Conservation (phyloP, 2,888 invertebrate genomes). For the Aspidiotus rigidus region DNA sequence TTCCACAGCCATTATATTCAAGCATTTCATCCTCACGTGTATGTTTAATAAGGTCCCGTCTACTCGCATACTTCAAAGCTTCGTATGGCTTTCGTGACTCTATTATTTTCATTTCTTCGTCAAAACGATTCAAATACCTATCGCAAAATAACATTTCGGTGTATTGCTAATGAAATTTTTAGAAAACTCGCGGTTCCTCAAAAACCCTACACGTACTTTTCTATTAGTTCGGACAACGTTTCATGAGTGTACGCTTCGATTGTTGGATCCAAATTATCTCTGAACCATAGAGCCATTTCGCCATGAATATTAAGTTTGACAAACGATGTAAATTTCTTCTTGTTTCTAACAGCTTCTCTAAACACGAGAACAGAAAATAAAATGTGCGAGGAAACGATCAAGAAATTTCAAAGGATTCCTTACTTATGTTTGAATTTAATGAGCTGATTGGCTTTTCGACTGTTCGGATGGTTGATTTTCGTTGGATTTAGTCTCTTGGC, state of each 20-base stretch:
- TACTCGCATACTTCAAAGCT: slow-evolving; percentile 53
- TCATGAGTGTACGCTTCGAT: slow-evolving; percentile 51
- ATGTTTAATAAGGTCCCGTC: slow-evolving; percentile 68
- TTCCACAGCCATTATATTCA: slow-evolving; percentile 67
- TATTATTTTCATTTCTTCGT: slow-evolving; percentile 71
- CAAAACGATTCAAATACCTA: slow-evolving; percentile 56
- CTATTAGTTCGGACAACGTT: slow-evolving; percentile 52
- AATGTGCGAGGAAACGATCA: slow-evolving; percentile 4
- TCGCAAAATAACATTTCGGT: slow-evolving; percentile 25
- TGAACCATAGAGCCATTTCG: slow-evolving; percentile 72
- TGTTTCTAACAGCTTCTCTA: slow-evolving; percentile 51
- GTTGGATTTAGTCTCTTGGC: slow-evolving; percentile 27
- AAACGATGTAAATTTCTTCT: slow-evolving; percentile 54
- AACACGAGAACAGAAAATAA: slow-evolving; percentile 37
- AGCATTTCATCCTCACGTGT: slow-evolving; percentile 62
- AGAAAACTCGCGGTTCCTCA: no score
- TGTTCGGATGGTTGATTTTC: slow-evolving; percentile 62
- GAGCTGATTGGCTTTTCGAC: slow-evolving; percentile 66
- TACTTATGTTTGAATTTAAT: slow-evolving; percentile 60
- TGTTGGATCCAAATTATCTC: slow-evolving; percentile 53
- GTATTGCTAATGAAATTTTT: slow-evolving; percentile 19
- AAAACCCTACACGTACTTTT: slow-evolving; percentile 45
- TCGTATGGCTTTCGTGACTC: slow-evolving; percentile 50
- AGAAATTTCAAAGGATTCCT: slow-evolving; percentile 34
- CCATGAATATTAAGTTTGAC: slow-evolving; percentile 64